These are phyloP conservation scores for Phania funesta DNA, from an alignment of 2,888 invertebrate genomes.

Conservation along the genomic window DNA sequence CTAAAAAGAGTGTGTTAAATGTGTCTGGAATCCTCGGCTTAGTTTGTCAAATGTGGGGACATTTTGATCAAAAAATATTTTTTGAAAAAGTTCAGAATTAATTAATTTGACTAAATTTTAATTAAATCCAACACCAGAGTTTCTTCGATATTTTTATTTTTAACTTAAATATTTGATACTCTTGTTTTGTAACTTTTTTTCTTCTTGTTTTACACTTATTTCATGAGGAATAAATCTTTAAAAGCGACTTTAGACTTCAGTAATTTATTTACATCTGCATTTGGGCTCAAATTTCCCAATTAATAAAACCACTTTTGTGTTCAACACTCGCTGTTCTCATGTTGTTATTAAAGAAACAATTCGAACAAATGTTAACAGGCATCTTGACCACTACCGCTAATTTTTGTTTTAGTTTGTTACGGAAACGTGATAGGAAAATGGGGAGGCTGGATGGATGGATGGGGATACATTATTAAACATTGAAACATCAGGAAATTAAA, in stretches of 20 bases:
- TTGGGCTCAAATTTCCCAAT: conserved; percentile 50
- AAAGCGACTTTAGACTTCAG: background rate
- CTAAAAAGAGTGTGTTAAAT: too few relatives aligned
- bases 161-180: too few relatives aligned
- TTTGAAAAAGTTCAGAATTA: too few relatives aligned
- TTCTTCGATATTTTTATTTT: too few relatives aligned
- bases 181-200: too few relatives aligned
- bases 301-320: conserved; percentile 41
- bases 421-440: background rate
- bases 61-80: too few relatives aligned
- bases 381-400: conserved; percentile 28
- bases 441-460: background rate
- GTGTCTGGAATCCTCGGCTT: too few relatives aligned
- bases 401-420: background rate
- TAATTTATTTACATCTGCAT: conserved; percentile 7
- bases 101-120: too few relatives aligned
- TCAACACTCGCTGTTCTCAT: conserved; percentile 38
- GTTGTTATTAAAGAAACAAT: conserved; percentile 26
- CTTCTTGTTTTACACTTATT: too few relatives aligned
- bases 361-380: conserved; percentile 31
- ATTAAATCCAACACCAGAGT: too few relatives aligned
- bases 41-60: too few relatives aligned
- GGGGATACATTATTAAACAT: conserved; percentile 31
- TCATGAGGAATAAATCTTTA: background rate
- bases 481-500: conserved; percentile 4